Conservation (phyloP, 2,888 invertebrate genomes). For the Hemistola chrysoprasaria region DNA sequence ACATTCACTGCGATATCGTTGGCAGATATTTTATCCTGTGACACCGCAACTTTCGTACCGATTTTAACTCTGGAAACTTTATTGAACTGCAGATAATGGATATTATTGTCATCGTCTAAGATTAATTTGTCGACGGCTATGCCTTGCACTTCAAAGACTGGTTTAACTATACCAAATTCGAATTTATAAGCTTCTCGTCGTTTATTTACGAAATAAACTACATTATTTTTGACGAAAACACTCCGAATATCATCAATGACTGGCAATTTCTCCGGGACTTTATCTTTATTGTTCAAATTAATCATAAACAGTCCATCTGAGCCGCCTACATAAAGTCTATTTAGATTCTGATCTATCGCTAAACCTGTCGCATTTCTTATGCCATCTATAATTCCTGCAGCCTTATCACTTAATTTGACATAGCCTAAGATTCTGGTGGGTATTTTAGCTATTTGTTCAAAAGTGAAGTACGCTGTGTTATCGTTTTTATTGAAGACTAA, state of each 20-base stretch:
- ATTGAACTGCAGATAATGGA: constrained; percentile 53
- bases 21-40: constrained; percentile 45
- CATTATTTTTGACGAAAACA: constrained; percentile 53
- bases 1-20: constrained; percentile 50
- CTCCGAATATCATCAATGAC: constrained; percentile 54
- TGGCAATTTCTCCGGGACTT: constrained; percentile 54
- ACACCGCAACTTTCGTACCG: constrained; percentile 55
- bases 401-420: constrained; percentile 45
- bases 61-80: constrained; percentile 56
- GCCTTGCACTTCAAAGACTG: constrained; percentile 49
- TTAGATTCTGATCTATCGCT: constrained; percentile 54
- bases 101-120: constrained; percentile 60
- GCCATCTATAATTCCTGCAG: constrained; percentile 51
- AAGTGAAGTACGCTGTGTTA: constrained; percentile 63
- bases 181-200: constrained; percentile 56
- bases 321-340: constrained; percentile 61
- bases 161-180: constrained; percentile 48
- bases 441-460: constrained; percentile 47
- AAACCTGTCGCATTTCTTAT: constrained; percentile 64
- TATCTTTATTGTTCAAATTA: constrained; percentile 48
- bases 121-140: constrained; percentile 52
- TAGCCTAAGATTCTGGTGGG: constrained; percentile 51
- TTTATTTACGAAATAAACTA: constrained; percentile 54
- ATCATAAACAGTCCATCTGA: constrained; percentile 59
- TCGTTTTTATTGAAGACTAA: constrained; percentile 56